Evolutionary conservation across 2,888 invertebrate species (phyloP).

Genomic region (Drosophila villosipedis): DNA sequence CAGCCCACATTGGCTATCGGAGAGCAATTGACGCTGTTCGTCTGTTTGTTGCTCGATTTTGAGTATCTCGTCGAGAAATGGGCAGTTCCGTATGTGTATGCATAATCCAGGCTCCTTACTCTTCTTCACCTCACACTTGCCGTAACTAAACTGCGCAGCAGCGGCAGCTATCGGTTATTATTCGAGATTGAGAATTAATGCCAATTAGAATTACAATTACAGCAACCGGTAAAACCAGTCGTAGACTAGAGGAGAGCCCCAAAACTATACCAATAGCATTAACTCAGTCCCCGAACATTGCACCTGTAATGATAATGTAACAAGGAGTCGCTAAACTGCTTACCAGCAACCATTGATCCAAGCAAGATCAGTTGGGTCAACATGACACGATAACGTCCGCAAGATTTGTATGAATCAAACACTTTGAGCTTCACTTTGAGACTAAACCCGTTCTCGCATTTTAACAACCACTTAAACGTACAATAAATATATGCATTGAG

Average conservation of each 20-base stretch:
- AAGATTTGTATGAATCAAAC: conserved; percentile 31
- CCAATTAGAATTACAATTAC: conserved; percentile 15
- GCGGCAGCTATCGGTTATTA: conserved; percentile 19
- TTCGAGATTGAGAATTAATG: conserved; percentile 14
- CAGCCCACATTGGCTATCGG: conserved; percentile 89
- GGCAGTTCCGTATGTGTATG: conserved; percentile 75
- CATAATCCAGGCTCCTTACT: conserved; percentile 73
- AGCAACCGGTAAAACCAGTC: conserved; percentile 59
- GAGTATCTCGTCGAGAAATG: conserved; percentile 61
- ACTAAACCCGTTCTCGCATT: conserved; percentile 43
- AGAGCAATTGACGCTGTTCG: conserved; percentile 51
- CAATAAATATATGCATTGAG: neutral
- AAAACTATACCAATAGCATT: neutral
- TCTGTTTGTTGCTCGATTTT: conserved; percentile 39
- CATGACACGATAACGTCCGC: conserved; percentile 22
- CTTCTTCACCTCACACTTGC: conserved; percentile 67
- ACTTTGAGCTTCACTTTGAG: conserved; percentile 33
- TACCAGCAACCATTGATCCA: conserved; percentile 43
- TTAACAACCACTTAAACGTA: conserved; percentile 20
- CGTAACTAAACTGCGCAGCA: conserved; percentile 66
- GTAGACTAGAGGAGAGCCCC: neutral
- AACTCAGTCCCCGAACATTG: neutral
- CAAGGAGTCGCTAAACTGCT: conserved; percentile 8
- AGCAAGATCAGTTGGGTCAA: conserved; percentile 30
- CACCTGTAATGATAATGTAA: neutral